Percentiles rank a stretch among this genome's conserved stretches.
These are phyloP conservation scores for Setipinna tenuifilis DNA, from an alignment of 2,797 vertebrate genomes.

Conservation along the genomic window DNA sequence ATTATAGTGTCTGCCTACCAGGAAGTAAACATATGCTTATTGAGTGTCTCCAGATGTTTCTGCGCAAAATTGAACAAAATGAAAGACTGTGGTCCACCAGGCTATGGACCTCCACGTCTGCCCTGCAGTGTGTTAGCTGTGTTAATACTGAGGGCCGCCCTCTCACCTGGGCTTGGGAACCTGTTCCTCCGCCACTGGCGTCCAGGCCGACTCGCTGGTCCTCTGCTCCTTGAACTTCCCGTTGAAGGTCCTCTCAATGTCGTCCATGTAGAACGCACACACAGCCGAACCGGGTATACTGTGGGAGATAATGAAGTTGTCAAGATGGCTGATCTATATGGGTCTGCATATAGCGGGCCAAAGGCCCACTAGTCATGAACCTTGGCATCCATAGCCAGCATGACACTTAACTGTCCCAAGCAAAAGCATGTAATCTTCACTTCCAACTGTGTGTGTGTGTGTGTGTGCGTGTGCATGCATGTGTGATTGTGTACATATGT, in stretches of 20 bases:
- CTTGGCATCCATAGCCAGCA: neutral
- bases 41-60: no score
- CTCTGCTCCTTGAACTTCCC: conserved; percentile 94
- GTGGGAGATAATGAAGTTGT: conserved; percentile 35
- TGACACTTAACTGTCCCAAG: no score
- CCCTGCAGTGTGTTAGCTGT: no score
- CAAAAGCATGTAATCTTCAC: conserved; percentile 20
- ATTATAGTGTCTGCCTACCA: no score
- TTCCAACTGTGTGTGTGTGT: neutral
- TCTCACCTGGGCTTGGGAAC: conserved; percentile 89
- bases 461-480: neutral
- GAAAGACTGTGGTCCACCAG: no score
- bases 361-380: neutral
- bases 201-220: conserved; percentile 91
- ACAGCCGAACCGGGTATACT: conserved; percentile 95
- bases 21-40: no score
- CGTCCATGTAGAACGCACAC: conserved; percentile 94
- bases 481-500: no score
- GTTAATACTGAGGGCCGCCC: neutral
- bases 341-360: neutral
- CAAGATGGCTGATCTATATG: neutral
- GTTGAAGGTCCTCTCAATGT: conserved; percentile 90
- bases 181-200: conserved; percentile 87
- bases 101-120: no score
- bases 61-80: no score